Evolutionary conservation across 2,888 invertebrate species (phyloP), one percentile per base, ranked within the genome.

Genomic region (Tanytarsus gracilentus): DNA sequence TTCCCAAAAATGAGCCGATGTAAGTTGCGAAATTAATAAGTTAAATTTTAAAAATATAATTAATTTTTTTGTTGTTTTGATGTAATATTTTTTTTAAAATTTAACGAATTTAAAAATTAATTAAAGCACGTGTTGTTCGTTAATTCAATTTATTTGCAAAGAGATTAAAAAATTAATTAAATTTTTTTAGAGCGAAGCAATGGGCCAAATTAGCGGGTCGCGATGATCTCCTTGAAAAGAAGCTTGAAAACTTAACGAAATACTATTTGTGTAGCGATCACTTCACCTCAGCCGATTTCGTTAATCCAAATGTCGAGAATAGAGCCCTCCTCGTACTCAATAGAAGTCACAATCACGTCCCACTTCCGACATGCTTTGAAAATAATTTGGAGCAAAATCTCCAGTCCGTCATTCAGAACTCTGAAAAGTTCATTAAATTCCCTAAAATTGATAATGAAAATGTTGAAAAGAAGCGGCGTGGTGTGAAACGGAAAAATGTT

Each of bases 241-340:
- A 44, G 23, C 21, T 58, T 6, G 27, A 18, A 3, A 58, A 44
- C 18, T 29, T 58, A 4, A 58, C 48, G 1, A 58, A 58, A 29
- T 58, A 58, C 25, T 58, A 48, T 23, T n/a, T 58, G 0, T 58
- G 58, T n/a, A 48, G 44, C 14, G 44, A 58, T 29, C 58, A 58
- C 14, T 58, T 58, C 23, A 48, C n/a, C 3, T 4, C 4, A 11
- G 23, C 21, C 6, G 44, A 18, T 6, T 58, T 58, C 11, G 18
- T 14, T 0, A 39, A 58, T 58, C 44, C 58, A n/a, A 18, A 58
- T 2, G n/a, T 29, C 1, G 58, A 58, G 14, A 48, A 58, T 16
- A 56, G 40, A 27, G 44, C 48, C 3, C 23, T 48, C 21, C 44
- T 48, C 1, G 30, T 9, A 5, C 27, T 44, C 4, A 58, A 58